These are phyloP conservation scores for Barypeithes pellucidus DNA, from an alignment of 2,888 invertebrate genomes.

Conservation along the genomic window DNA sequence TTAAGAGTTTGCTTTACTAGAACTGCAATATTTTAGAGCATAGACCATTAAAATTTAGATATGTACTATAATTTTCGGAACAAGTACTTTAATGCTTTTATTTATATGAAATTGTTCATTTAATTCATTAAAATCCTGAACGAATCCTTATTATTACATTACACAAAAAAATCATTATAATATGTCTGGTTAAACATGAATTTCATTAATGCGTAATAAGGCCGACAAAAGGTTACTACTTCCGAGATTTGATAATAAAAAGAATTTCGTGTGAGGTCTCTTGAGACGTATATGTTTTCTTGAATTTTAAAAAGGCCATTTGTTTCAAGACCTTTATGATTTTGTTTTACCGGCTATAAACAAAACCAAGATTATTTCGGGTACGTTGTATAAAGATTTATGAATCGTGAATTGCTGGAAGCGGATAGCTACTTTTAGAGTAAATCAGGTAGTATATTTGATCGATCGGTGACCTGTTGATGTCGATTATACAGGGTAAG, in stretches of 20 bases:
- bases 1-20: no score
- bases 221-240: slow-evolving; percentile 15
- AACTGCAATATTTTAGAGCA: no score
- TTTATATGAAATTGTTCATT: not conserved
- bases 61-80: no score
- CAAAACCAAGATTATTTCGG: not conserved
- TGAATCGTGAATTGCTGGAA: not conserved
- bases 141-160: not conserved
- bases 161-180: slow-evolving; percentile 12
- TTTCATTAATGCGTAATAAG: slow-evolving; percentile 15
- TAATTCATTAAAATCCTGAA: slow-evolving; percentile 13
- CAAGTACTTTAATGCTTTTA: no score
- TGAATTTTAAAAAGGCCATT: slow-evolving; percentile 23
- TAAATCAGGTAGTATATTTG: not conserved
- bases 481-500: no score
- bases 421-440: not conserved
- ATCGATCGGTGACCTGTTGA: no score
- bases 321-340: not conserved
- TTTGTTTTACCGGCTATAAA: slow-evolving; percentile 1
- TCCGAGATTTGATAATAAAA: slow-evolving; percentile 26
- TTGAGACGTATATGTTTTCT: slow-evolving; percentile 8
- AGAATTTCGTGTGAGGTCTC: slow-evolving; percentile 15
- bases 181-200: slow-evolving; percentile 10
- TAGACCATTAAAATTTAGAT: no score
- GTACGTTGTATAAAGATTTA: not conserved